Evolutionary conservation across 2,113 vertebrate species (phyloP).

Genomic region (Telmatochromis sp.): DNA sequence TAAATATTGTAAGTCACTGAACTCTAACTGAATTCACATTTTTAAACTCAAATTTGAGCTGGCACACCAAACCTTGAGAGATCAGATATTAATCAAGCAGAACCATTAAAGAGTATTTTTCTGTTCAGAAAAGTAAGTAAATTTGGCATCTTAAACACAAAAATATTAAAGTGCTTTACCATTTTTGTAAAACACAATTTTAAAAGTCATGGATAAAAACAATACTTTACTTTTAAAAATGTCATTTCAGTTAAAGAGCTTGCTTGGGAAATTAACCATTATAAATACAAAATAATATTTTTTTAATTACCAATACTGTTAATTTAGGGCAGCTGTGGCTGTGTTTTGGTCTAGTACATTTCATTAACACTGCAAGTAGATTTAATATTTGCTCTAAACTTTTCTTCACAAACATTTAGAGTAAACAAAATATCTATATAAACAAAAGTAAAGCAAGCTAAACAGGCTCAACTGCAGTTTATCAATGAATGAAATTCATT

Average conservation of each 20-base stretch:
- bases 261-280: neutral
- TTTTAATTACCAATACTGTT: neutral
- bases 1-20: neutral
- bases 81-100: neutral
- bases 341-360: neutral
- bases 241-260: neutral
- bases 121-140: fast-evolving
- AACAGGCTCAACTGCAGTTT: neutral
- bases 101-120: fast-evolving
- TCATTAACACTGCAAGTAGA: neutral
- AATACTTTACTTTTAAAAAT: neutral
- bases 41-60: neutral
- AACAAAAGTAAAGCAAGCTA: neutral
- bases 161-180: neutral
- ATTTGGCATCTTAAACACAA: neutral
- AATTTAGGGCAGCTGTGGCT: neutral
- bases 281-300: neutral
- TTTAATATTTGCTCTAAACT: neutral
- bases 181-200: neutral
- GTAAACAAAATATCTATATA: neutral
- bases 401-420: neutral
- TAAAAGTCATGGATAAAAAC: neutral
- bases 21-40: neutral
- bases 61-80: neutral
- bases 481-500: neutral